Evolutionary conservation across 2,113 vertebrate species (phyloP).

Genomic region (Cryptoleucopteryx plumbea): DNA sequence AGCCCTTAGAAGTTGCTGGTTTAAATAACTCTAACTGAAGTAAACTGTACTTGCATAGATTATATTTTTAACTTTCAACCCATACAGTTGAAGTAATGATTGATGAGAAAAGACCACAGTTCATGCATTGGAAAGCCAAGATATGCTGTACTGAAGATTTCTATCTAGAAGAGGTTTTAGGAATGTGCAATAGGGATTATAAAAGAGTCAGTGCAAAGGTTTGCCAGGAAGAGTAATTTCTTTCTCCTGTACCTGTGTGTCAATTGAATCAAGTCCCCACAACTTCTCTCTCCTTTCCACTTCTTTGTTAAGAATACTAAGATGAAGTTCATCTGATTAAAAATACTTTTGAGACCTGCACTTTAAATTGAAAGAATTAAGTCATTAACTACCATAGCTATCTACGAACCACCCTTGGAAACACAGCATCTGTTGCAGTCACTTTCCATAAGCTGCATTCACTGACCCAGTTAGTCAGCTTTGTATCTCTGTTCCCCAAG

Average conservation of each 20-base stretch:
- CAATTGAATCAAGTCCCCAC: not conserved
- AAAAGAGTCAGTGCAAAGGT: not conserved
- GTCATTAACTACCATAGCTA: not conserved
- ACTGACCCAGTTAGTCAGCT: not conserved
- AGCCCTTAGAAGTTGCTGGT: not conserved
- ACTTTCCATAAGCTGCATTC: not conserved
- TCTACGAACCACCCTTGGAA: not conserved
- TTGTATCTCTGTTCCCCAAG: not conserved
- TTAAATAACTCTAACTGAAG: not conserved
- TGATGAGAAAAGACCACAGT: not conserved
- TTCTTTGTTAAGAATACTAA: not conserved
- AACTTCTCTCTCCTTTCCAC: not conserved
- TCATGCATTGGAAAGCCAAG: not conserved
- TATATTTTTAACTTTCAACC: not conserved
- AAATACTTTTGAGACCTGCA: not conserved
- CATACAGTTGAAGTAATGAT: not conserved
- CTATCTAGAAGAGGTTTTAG: not conserved
- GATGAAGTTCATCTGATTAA: not conserved
- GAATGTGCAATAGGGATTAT: not conserved
- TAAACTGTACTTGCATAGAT: not conserved
- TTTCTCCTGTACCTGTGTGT: not conserved
- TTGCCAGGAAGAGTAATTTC: not conserved
- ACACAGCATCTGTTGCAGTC: conserved; percentile 11
- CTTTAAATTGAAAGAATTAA: not conserved
- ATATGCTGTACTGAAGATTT: not conserved